Evolutionary conservation across 2,888 invertebrate species (phyloP), one percentile per base, ranked within the genome.

Genomic region (Rotaria macrura): DNA sequence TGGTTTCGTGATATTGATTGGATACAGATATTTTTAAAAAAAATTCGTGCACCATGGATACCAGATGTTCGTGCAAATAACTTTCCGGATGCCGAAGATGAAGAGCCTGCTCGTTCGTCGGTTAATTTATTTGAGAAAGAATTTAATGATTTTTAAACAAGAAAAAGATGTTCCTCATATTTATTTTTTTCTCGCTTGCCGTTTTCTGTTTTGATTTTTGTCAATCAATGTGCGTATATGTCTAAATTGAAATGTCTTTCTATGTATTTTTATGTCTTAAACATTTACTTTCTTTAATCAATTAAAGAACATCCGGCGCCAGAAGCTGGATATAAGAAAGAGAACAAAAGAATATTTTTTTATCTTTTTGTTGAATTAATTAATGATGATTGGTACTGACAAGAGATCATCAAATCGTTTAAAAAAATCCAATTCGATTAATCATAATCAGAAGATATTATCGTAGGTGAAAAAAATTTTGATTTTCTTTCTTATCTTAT

Each of bases 61-160:
- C 86, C 86, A 25, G 79, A 79, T 79, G 43, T 43, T 10, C 40
- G 43, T 65, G 52, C 54, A 49, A 84, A 86, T 54, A 84, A 86
- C n/a, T 86, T 84, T 74, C 84, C 84, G 5, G 98, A 99, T 93
- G 99, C 99, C 91, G 99, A 99, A 92, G 99, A 99, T 92, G 99
- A 99, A 92, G 95, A 96, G 88, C 93, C 99, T 89, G 95, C 97
- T 93, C 98, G 99, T 92, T 97, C 97, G 89, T 95, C 97, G 88
- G 96, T 96, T 89, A 98, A 99, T 93, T 97, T 98, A 93, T 99
- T 98, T 93, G 96, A 97, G 91, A 98, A 97, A 93, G 99, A 99
- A 92, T 99, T 99, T 93, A 96, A 96, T 89, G 98, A 99, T 92
- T 99, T 99, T 89, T 93, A 90, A 79, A 5, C 23, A 79, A n/a